Percentiles rank a stretch among this genome's conserved stretches.
Conservation (phyloP, 1,140 invertebrate genomes). For the Dendroctonus ponderosae region DNA sequence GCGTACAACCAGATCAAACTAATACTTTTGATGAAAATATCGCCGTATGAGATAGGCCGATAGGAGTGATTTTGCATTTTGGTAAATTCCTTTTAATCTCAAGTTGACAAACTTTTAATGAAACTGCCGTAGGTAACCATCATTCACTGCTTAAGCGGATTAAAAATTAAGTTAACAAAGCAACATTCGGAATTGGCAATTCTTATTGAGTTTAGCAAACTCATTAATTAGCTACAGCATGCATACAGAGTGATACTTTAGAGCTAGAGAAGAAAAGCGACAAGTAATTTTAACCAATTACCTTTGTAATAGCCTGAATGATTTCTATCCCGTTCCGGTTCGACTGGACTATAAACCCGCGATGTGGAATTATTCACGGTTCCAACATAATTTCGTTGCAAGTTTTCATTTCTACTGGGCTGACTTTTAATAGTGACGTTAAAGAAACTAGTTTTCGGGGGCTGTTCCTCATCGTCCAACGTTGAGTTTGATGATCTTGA, state of each 20-base stretch:
- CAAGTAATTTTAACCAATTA: conserved; percentile 15
- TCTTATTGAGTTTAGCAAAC: no score
- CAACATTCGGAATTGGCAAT: no score
- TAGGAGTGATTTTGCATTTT: no score
- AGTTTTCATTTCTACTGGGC: conserved; percentile 48
- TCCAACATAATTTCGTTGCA: conserved; percentile 35
- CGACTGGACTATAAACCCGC: conserved; percentile 42
- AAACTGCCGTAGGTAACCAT: no score
- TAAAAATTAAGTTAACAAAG: no score
- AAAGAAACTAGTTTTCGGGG: conserved; percentile 69
- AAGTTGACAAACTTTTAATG: no score
- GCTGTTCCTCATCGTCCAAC: conserved; percentile 54
- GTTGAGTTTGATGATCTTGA: conserved; percentile 71
- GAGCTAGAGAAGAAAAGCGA: not conserved
- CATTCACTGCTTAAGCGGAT: no score
- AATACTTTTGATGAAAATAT: no score
- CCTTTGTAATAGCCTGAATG: conserved; percentile 43
- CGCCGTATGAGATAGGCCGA: no score
- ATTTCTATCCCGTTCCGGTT: conserved; percentile 41
- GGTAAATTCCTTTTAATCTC: no score
- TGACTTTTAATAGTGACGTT: conserved; percentile 76
- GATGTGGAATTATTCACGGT: conserved; percentile 34
- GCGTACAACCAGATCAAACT: no score
- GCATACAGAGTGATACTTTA: not conserved
- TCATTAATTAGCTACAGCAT: not conserved